Conservation (phyloP, 2,888 invertebrate genomes). For the Lithophane leautieri region DNA sequence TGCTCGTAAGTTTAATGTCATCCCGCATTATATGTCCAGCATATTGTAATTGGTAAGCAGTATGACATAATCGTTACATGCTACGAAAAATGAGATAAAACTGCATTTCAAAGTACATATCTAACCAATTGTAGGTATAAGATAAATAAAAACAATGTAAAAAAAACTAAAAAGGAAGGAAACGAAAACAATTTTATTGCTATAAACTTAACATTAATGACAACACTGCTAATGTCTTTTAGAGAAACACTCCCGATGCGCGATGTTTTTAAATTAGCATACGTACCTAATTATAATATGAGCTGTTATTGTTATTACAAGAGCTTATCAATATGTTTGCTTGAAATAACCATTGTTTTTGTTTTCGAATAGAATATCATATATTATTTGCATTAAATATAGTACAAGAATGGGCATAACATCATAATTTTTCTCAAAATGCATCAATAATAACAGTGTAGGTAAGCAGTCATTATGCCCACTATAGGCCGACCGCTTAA, state of each 20-base stretch:
- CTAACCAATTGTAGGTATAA: neutral
- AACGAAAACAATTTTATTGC: neutral
- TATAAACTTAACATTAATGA: neutral
- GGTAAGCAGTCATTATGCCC: too few species aligned
- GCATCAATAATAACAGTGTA: too few species aligned
- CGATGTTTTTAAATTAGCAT: neutral
- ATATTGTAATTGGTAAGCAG: constrained; percentile 11
- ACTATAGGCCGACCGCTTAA: too few species aligned
- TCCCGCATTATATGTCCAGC: constrained; percentile 18
- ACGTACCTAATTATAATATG: neutral
- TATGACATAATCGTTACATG: neutral
- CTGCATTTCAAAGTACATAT: neutral
- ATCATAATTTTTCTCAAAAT: too few species aligned
- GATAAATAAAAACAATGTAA: neutral
- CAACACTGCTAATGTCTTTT: constrained; percentile 1
- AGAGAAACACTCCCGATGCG: constrained; percentile 2
- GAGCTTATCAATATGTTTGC: neutral
- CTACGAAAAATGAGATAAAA: neutral
- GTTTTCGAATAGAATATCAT: too few species aligned
- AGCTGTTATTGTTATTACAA: neutral
- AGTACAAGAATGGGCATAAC: too few species aligned
- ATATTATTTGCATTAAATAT: too few species aligned
- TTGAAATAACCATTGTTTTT: neutral
- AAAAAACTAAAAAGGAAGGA: neutral
- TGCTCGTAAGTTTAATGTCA: neutral